Conservation (phyloP, 37 sponge, comb jelly and placozoan genomes). For the Chondrosia reniformis region DNA sequence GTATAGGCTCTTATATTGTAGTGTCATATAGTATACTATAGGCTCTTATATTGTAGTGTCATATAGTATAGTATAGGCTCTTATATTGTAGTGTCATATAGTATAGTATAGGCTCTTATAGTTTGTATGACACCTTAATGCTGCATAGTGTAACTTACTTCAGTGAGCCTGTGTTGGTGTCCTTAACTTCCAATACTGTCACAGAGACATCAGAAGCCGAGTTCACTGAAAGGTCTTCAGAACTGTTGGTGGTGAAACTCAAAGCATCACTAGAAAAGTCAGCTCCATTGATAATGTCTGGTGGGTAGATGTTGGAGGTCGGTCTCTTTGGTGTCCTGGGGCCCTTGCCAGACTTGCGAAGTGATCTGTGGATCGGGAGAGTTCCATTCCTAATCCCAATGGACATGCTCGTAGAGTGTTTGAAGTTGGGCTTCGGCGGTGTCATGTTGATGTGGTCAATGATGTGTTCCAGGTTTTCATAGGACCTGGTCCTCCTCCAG, state of each 20-base stretch:
- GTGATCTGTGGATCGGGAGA: neutral
- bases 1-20: too few relatives aligned
- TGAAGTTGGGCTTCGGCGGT: neutral
- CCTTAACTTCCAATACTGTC: conserved; percentile 21
- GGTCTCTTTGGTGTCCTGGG: conserved; percentile 11
- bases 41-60: too few relatives aligned
- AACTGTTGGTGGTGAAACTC: too few relatives aligned
- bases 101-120: too few relatives aligned
- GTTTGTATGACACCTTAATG: too few relatives aligned
- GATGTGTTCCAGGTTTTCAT: neutral
- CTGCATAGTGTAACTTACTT: neutral
- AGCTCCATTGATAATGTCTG: neutral
- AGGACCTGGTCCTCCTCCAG: conserved; percentile 6
- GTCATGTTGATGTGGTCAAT: neutral
- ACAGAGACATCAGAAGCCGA: conserved; percentile 13
- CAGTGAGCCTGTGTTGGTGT: neutral
- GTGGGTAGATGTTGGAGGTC: neutral
- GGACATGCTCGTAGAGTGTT: conserved; percentile 1
- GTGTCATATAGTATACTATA: too few relatives aligned
- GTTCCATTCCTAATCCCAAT: neutral
- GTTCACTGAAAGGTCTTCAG: conserved; percentile 3
- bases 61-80: too few relatives aligned
- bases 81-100: too few relatives aligned
- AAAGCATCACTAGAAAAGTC: neutral
- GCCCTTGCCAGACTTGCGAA: neutral